Evolutionary conservation across 2,113 vertebrate genomes (phyloP).

Genomic region (Rhegmatorhina hoffmannsi): DNA sequence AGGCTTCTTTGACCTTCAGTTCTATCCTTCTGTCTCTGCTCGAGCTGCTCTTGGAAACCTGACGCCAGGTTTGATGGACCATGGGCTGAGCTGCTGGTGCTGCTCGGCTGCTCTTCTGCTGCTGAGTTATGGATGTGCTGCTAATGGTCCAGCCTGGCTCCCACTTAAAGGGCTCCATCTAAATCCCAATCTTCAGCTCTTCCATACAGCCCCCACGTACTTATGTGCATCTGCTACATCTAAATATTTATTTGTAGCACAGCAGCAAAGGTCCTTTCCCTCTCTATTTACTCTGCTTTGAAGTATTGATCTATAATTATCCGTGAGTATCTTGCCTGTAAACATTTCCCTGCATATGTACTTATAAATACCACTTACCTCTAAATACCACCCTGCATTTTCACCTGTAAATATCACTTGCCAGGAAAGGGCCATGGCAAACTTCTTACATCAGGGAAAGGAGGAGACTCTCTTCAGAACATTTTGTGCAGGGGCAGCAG

Average conservation of each 20-base stretch:
- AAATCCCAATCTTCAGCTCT: background rate
- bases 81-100: background rate
- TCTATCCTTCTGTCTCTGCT: fast-evolving
- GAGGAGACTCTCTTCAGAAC: background rate
- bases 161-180: background rate
- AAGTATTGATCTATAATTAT: constrained; percentile 65
- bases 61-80: background rate
- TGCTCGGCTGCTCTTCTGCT: background rate
- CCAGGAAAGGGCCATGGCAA: constrained; percentile 8
- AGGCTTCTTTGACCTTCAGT: background rate
- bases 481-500: background rate
- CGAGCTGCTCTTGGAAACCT: background rate
- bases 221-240: background rate
- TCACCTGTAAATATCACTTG: constrained; percentile 50
- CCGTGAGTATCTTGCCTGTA: constrained; percentile 30
- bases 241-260: constrained; percentile 58
- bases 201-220: background rate
- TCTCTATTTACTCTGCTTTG: constrained; percentile 56
- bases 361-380: constrained; percentile 66
- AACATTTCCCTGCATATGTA: constrained; percentile 55
- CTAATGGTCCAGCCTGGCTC: background rate
- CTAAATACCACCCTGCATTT: constrained; percentile 1
- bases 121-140: constrained; percentile 14
- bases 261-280: constrained; percentile 39
- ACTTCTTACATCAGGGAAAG: constrained; percentile 21